A percentile compares a stretch with the other conserved stretches of the same genome.
Conservation (phyloP, 2,888 invertebrate genomes). For the Drosophila meridionalis region DNA sequence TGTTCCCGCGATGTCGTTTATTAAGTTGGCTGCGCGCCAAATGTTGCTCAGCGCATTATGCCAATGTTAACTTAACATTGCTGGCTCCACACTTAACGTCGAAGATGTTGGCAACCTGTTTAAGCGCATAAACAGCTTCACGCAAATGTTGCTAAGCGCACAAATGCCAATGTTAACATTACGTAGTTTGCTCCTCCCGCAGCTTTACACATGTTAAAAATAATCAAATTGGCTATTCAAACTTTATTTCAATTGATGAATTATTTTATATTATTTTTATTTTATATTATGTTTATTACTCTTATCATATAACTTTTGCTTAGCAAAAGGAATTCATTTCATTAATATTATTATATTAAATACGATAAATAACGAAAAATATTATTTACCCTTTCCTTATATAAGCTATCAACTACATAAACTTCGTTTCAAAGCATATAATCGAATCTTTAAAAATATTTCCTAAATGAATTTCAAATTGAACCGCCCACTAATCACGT, state of each 20-base stretch:
- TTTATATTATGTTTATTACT: no score
- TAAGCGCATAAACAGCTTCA: background rate
- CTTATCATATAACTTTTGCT: background rate
- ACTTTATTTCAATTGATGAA: background rate
- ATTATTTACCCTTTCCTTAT: background rate
- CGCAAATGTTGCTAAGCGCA: background rate
- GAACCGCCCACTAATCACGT: background rate
- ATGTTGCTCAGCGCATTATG: slow-evolving; percentile 7
- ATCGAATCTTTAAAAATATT: no score
- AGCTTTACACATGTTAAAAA: background rate
- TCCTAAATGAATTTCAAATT: background rate
- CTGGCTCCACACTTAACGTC: background rate
- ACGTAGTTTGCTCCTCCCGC: background rate
- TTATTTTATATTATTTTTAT: no score
- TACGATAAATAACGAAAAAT: background rate
- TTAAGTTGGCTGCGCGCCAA: slow-evolving; percentile 34
- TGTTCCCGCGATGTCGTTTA: slow-evolving; percentile 13
- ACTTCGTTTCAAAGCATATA: background rate
- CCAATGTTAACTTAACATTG: background rate
- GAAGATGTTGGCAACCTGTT: background rate
- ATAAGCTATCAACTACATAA: background rate
- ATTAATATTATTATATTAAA: no score
- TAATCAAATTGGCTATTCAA: background rate
- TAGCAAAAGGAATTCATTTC: no score
- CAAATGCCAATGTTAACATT: background rate